Base-by-base conservation (phyloP, 2,888 invertebrate species). In the Cantharis rustica region DNA sequence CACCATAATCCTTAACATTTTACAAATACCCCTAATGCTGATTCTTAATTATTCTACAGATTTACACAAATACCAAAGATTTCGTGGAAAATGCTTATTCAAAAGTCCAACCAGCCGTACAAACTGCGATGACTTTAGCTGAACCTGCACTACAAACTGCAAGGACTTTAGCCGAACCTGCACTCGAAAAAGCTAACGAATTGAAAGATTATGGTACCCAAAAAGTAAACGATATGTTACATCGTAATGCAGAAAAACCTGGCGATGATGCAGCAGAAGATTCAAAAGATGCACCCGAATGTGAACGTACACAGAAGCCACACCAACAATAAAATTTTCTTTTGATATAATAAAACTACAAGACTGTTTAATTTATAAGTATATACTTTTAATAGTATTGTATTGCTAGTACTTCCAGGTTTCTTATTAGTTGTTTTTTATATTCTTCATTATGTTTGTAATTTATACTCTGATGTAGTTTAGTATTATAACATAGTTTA, bases 21-120 rank as follows among this genome's bases (percentile, higher is more conserved):
- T 62, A 3, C 10, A 26, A 20, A 10, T 71, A 78, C 27, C 71
- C 73, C 16, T 20, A 16, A 78, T 83, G n/a, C 47, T 83, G 82
- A 86, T 83, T 81, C 84, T 79, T 86, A 86, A 77, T 86, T 26
- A 75, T 86, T 81, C 85, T 85, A 61, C 87, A 89, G 89, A 87
- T 89, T 78, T 88, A 88, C 82, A 84, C 82, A 77, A 86, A 83
- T 71, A 89, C 89, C 23, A 89, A 88, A 80, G 87, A 86, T 31
- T 88, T 87, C 80, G 87, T 88, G 7, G 81, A 82, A 72, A 26
- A 26, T 15, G 20, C 82, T 68, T 75, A 77, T 31, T 69, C 74
- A n/a, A 73, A 76, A 27, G 80, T 82, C 9, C 80, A 82, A 66
- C 81, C 82, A 10, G 81, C 81, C 16, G 66, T 83, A 10, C 79